phyloP scores from a whole-genome alignment of 2,888 invertebrate genomes.

The Callyntrura sp. region DNA sequence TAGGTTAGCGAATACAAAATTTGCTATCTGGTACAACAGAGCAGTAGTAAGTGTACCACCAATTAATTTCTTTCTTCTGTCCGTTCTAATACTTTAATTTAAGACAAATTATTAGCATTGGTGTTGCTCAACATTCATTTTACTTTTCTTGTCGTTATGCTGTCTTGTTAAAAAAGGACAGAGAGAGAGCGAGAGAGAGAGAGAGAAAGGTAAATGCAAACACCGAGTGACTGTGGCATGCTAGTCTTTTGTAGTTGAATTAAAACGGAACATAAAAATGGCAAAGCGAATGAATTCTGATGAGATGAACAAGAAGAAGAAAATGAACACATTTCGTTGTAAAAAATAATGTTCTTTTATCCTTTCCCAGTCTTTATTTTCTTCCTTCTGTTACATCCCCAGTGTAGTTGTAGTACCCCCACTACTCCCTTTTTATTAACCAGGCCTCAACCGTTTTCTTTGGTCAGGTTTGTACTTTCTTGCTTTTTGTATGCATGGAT shows the following conservation, averaged over 20 bases:
- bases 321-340: no score
- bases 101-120: not conserved
- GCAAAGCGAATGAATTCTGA: conserved; percentile 54
- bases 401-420: no score
- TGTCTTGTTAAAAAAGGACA: no score
- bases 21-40: conserved; percentile 9
- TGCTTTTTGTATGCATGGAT: not conserved
- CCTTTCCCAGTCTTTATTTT: no score
- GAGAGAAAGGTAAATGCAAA: no score
- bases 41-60: conserved; percentile 45
- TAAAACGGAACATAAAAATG: conserved; percentile 1
- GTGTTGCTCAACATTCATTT: not conserved
- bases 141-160: not conserved
- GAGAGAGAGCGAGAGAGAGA: no score
- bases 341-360: no score
- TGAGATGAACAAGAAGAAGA: conserved; percentile 23
- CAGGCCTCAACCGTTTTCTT: no score
- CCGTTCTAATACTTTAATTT: conserved; percentile 15
- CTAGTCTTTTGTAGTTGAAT: conserved; percentile 5
- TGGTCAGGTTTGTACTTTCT: no score
- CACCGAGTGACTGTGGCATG: not conserved
- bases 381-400: no score
- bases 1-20: no score
- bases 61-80: conserved; percentile 69
- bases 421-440: no score